Percentiles rank a stretch among this genome's conserved stretches.
Conservation (phyloP, 2,888 invertebrate species). For the Euzetes globulus region DNA sequence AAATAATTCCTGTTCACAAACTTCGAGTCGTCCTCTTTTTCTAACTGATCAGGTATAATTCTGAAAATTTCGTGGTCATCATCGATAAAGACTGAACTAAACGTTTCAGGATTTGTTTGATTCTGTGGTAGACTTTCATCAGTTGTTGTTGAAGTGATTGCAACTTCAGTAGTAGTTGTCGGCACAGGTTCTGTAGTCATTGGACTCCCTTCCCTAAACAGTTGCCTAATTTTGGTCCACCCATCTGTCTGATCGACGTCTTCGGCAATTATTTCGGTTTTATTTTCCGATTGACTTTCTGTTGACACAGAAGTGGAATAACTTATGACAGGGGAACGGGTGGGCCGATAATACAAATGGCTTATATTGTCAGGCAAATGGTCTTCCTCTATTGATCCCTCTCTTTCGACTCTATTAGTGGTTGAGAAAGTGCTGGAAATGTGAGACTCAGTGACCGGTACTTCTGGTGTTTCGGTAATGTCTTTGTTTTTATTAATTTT, state of each 20-base stretch:
- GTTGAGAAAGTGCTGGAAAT: too few relatives aligned
- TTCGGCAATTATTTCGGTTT: background rate
- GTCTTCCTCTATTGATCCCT: background rate
- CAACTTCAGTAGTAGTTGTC: too few relatives aligned
- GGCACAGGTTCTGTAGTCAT: too few relatives aligned
- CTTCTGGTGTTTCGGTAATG: too few relatives aligned
- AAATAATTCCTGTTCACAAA: background rate
- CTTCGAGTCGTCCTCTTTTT: background rate
- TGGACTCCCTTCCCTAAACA: too few relatives aligned
- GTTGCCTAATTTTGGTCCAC: background rate
- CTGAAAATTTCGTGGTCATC: background rate
- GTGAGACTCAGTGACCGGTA: too few relatives aligned
- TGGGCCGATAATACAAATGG: background rate
- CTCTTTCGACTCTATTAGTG: background rate
- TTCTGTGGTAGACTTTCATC: too few relatives aligned
- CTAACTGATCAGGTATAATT: background rate
- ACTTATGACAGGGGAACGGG: background rate
- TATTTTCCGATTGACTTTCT: background rate
- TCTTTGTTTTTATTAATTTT: too few relatives aligned
- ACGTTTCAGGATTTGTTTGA: background rate
- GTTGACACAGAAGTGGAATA: background rate
- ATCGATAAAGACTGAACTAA: background rate
- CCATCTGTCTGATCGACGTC: background rate
- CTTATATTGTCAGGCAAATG: background rate
- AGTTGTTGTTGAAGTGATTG: too few relatives aligned